Percentiles rank a stretch among this genome's conserved stretches.
Evolutionary conservation across 2,113 vertebrate species (phyloP).

Genomic region (Lepus timidus): DNA sequence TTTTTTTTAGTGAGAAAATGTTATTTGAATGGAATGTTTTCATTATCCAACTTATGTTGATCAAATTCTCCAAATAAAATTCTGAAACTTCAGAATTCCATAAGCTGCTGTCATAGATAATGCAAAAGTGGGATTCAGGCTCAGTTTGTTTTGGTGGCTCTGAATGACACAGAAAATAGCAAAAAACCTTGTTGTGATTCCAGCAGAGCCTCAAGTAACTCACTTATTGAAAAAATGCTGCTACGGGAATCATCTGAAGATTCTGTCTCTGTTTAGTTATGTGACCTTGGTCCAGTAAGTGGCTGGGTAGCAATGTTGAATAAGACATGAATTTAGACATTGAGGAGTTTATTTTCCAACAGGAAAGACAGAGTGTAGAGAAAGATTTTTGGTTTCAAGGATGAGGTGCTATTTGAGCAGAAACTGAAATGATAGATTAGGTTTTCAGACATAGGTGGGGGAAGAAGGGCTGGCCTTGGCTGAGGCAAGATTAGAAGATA

Average conservation of each 20-base stretch:
- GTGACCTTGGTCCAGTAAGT: not conserved
- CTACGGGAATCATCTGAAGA: not conserved
- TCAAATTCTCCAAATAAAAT: not conserved
- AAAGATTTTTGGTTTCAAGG: not conserved
- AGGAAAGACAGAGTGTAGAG: not conserved
- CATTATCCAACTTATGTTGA: not conserved
- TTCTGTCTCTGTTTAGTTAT: not conserved
- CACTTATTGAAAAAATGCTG: not conserved
- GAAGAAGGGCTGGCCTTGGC: not conserved
- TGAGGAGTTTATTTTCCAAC: not conserved
- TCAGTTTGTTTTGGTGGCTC: not conserved
- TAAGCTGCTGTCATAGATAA: not conserved
- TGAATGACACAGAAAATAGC: not conserved
- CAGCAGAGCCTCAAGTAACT: not conserved
- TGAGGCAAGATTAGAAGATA: not conserved
- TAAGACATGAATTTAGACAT: not conserved
- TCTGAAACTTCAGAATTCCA: not conserved
- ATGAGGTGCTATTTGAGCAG: not conserved
- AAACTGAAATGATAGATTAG: not conserved
- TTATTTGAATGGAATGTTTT: conserved; percentile 10
- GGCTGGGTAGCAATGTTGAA: not conserved
- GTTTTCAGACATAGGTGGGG: not conserved
- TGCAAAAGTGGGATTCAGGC: not conserved
- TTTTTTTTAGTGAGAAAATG: not conserved
- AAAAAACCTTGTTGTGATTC: not conserved